Evolutionary conservation across 2,888 invertebrate species (phyloP), one percentile per base, ranked within the genome.

Genomic region (Parasteatoda lunata): DNA sequence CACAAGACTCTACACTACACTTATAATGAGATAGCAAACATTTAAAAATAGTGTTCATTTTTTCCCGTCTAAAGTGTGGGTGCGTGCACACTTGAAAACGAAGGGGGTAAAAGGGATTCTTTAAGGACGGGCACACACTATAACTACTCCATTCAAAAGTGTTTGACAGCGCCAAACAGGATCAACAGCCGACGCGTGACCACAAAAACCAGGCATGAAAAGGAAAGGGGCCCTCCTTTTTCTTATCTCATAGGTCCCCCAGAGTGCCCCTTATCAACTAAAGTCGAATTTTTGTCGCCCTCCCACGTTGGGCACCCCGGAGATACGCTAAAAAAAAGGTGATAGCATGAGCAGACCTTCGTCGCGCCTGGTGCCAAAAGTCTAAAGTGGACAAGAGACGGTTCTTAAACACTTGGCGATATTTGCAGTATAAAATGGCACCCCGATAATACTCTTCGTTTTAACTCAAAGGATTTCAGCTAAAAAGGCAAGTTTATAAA

Each of bases 91-190:
- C 64, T 59, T 59, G 13, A 59, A 30, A 59, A n/a, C 11, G 7
- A 13, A 3, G 59, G 59, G 59, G 59, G 59, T 8, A 5, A n/a
- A 59, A 59, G 59, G 30, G 0, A 59, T 5, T 13, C 59, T 59
- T 59, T 2, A n/a, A 59, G 59, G 59, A 9, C 4, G 7, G 59
- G 59, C 59, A 59, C 78, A 69, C 52, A 59, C 69, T 13, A 73
- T 47, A 68, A 68, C 75, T 75, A 68, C 69, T 82, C 75, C 68
- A 6, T 13, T 4, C 51, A 49, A 47, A 30, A 51, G 77, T 77
- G 84, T 84, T 77, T 71, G 71, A 84, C 65, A 84, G 77, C 72
- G 77, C 69, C 84, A 69, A 84, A 77, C 77, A 59, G 59, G n/a
- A 77, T 76, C 71, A 72, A 82, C 70, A 70, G 15, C 66, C 9